Conservation (phyloP, 2,113 vertebrate genomes). For the Tichodroma muraria region DNA sequence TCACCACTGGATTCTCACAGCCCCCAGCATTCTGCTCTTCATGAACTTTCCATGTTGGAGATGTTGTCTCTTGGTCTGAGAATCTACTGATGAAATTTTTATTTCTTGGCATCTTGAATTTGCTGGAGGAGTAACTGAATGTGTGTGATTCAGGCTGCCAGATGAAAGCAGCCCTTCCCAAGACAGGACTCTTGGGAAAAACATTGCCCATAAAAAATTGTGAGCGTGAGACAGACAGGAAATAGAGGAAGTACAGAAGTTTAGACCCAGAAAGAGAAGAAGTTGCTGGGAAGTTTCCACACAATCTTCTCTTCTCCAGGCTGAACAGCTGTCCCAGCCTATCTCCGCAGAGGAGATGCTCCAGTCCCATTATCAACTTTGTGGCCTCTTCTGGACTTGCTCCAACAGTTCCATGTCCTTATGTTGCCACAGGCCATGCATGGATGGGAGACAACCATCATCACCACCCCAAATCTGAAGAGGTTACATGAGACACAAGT, state of each 20-base stretch:
- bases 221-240: background rate
- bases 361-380: background rate
- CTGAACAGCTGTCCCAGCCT: background rate
- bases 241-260: background rate
- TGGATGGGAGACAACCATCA: background rate
- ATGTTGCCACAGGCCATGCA: background rate
- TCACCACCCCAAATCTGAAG: background rate
- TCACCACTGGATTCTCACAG: background rate
- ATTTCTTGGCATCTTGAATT: background rate
- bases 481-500: fast-evolving
- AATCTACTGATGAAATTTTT: background rate
- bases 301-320: background rate
- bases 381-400: background rate
- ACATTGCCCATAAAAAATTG: background rate
- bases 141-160: background rate
- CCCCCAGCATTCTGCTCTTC: background rate
- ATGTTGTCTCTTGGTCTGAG: background rate
- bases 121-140: background rate
- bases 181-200: background rate
- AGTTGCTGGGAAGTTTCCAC: background rate
- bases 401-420: background rate
- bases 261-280: background rate
- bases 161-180: background rate
- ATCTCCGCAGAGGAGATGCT: background rate
- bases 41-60: background rate